Percentiles rank a stretch among this genome's conserved stretches.
These are phyloP conservation scores for Tympanuchus pallidicinctus DNA, from an alignment of 2,113 vertebrate genomes.

Conservation along the genomic window DNA sequence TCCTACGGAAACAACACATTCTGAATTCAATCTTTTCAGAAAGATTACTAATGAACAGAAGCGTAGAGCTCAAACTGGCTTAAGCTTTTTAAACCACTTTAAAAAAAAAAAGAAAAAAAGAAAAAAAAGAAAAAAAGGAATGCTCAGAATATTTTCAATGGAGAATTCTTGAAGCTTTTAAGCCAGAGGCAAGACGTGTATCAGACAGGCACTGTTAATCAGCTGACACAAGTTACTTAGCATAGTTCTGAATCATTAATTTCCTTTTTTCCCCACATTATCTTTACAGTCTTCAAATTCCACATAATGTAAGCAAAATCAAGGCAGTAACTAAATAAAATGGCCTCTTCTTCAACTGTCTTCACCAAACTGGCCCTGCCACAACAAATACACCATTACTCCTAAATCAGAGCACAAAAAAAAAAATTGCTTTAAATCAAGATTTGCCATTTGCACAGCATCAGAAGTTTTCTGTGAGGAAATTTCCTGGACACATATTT, in stretches of 20 bases:
- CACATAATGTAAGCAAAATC: not conserved
- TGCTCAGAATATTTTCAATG: not conserved
- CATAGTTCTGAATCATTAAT: not conserved
- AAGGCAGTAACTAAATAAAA: not conserved
- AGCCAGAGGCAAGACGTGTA: not conserved
- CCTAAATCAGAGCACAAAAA: not conserved
- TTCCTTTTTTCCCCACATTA: not conserved
- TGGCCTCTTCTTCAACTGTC: not conserved
- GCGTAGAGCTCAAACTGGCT: not conserved
- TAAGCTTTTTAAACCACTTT: not conserved
- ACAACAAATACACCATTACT: not conserved
- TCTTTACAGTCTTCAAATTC: not conserved
- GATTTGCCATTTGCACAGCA: not conserved
- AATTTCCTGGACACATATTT: not conserved
- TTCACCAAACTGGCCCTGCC: not conserved
- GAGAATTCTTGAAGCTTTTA: not conserved
- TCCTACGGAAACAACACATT: not conserved
- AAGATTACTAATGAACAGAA: conserved; percentile 4
- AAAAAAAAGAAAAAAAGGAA: not conserved
- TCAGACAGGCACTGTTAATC: not conserved
- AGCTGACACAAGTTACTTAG: not conserved
- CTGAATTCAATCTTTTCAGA: not conserved
- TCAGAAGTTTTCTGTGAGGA: not conserved
- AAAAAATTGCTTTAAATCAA: not conserved
- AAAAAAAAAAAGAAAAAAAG: not conserved